A percentile compares a stretch with the other conserved stretches of the same genome.
Evolutionary conservation across 2,113 vertebrate species (phyloP).

Genomic region (Psittacara wagleri): DNA sequence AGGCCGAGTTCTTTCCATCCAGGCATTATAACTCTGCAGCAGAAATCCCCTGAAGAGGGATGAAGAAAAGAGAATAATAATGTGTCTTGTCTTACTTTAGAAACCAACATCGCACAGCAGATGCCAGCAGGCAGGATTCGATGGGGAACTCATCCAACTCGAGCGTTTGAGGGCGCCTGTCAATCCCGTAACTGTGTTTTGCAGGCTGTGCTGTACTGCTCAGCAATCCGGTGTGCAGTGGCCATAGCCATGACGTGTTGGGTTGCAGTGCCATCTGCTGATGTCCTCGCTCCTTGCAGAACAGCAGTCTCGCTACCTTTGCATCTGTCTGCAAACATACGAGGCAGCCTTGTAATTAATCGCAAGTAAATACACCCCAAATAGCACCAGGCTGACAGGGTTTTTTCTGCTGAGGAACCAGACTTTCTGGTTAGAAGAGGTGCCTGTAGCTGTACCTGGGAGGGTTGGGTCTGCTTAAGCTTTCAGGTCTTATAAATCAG

Average conservation of each 20-base stretch:
- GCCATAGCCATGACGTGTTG: neutral
- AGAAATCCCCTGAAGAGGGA: neutral
- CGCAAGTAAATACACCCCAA: neutral
- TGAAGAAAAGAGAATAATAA: neutral
- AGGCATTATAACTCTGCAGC: neutral
- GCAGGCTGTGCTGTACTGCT: neutral
- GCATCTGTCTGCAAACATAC: too few relatives aligned
- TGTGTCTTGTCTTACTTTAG: neutral
- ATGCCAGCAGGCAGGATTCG: neutral
- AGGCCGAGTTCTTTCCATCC: neutral
- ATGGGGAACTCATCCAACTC: neutral
- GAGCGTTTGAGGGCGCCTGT: neutral
- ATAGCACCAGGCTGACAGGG: neutral
- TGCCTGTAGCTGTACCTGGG: neutral
- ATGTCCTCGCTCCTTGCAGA: neutral
- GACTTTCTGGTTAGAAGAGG: neutral
- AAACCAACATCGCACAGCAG: neutral
- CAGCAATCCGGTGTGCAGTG: accelerated
- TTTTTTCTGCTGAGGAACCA: neutral
- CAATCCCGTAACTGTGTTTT: neutral
- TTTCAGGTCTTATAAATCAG: neutral
- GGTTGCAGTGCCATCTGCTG: slow-evolving; percentile 65
- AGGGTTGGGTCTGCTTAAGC: neutral
- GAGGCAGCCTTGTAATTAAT: neutral
- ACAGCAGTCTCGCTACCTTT: neutral